Conservation (phyloP, 1,140 invertebrate species). For the Aphelinus certus region DNA sequence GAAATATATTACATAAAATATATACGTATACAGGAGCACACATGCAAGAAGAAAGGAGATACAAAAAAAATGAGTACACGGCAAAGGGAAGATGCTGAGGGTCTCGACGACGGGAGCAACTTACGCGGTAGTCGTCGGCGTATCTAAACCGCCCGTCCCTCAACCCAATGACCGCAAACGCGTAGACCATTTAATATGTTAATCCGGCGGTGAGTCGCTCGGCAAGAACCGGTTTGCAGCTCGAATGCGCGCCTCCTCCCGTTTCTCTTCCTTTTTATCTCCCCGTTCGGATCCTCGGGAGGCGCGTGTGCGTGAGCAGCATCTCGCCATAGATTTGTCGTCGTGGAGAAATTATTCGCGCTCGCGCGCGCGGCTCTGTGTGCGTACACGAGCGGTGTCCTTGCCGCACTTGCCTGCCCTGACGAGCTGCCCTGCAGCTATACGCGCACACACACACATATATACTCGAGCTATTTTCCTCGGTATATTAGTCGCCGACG, state of each 20-base stretch:
- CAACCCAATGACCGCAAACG: constrained; percentile 51
- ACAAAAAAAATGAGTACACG: neutral
- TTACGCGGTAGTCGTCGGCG: neutral
- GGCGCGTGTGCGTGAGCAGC: neutral
- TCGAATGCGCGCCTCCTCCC: neutral
- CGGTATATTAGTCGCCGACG: no score
- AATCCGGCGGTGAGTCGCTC: constrained; percentile 44
- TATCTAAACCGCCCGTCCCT: constrained; percentile 32
- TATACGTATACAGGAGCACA: neutral
- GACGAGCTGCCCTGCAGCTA: neutral
- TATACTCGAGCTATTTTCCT: constrained; percentile 15
- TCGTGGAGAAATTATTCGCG: constrained; percentile 43
- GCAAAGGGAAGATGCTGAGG: neutral
- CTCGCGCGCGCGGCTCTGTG: constrained; percentile 19
- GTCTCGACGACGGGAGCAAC: constrained; percentile 17
- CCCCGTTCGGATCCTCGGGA: neutral
- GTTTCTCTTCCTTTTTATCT: neutral
- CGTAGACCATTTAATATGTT: constrained; percentile 54
- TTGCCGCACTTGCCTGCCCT: constrained; percentile 5
- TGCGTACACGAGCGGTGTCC: constrained; percentile 25
- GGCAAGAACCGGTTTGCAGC: constrained; percentile 47
- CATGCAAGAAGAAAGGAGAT: neutral
- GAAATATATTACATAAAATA: no score
- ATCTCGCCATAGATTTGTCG: constrained; percentile 45
- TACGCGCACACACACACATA: neutral